Evolutionary conservation across 2,797 vertebrate species (phyloP), one percentile per base, ranked within the genome.

Genomic region (Macrochelys suwanniensis): DNA sequence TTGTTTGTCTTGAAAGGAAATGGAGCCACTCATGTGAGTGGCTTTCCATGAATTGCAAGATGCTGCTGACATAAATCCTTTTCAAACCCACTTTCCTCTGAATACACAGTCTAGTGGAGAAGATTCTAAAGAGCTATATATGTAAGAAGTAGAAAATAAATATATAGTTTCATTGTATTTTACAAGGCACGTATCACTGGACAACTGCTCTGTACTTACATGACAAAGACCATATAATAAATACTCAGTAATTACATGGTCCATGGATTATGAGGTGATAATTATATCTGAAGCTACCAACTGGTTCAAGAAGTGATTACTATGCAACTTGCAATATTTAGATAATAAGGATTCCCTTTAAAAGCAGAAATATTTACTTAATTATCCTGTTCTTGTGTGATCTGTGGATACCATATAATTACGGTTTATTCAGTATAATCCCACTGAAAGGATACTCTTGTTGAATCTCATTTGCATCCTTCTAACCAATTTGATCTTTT

Each of bases 261-360:
- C 42, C 19, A 0, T 87, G 88, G 84, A 61, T 94, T 96, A 93
- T 76, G 87, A 91, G 68, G 94, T 94, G 83, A 80, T 95, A 93
- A 96, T 93, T 95, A 94, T 25, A 93, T 23, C 68, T 2, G 5
- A 96, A 95, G 91, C 78, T 80, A 96, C 83, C 85, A 94, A 96
- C 82, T 19, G 65, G 51, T 79, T 96, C 65, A 90, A 93, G 93
- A 61, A 82, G 19, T 82, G 15, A 86, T 93, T 95, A 50, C 21
- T 86, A 86, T 91, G 31, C 87, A 94, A 57, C 16, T 79, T 80
- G 49, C 57, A 96, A 88, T 87, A 92, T 77, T 91, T 91, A 84
- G 61, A 94, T 96, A 81, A 93, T 80, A 92, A 92, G 65, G 90
- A 94, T 94, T 91, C 56, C 7, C 28, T 95, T 95, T 94, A 92